Evolutionary conservation across 2,888 invertebrate species (phyloP).

Genomic region (Neria commutata): DNA sequence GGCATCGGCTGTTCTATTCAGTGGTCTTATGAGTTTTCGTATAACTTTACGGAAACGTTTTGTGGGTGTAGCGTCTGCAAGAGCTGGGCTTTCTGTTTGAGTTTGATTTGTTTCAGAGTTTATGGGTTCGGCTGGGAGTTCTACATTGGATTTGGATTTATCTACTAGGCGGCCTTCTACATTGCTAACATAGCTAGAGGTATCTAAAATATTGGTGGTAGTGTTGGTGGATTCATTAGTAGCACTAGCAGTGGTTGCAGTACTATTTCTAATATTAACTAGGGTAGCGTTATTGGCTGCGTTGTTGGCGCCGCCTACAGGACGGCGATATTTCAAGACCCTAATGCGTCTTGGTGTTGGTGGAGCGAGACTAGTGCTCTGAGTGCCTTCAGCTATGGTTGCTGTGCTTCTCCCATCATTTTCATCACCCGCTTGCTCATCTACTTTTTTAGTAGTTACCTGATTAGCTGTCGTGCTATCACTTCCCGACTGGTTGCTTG

Average conservation of each 20-base stretch:
- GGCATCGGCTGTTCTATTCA: conserved; percentile 24
- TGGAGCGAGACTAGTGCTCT: conserved; percentile 31
- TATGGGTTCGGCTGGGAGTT: conserved; percentile 26
- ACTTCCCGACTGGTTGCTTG: conserved; percentile 17
- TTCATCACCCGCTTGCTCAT: conserved; percentile 29
- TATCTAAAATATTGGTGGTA: conserved; percentile 32
- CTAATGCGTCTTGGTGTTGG: conserved; percentile 48
- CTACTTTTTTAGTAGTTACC: conserved; percentile 45
- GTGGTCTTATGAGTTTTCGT: conserved; percentile 49
- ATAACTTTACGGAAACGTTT: conserved; percentile 54
- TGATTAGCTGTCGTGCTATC: conserved; percentile 31
- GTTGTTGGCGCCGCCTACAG: conserved; percentile 23
- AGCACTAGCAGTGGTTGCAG: conserved; percentile 37
- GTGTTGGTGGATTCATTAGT: conserved; percentile 45
- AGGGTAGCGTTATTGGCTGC: conserved; percentile 24
- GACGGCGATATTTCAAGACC: conserved; percentile 49
- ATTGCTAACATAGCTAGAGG: conserved; percentile 29
- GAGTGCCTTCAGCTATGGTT: conserved; percentile 26
- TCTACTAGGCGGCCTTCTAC: conserved; percentile 19
- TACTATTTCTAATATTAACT: conserved; percentile 37
- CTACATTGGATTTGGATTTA: neutral
- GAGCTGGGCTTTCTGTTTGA: conserved; percentile 23
- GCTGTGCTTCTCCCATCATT: conserved; percentile 24
- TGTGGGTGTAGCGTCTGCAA: conserved; percentile 30
- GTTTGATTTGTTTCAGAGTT: conserved; percentile 18